Conservation (phyloP, 2,888 invertebrate genomes). For the Heteromurus nitidus region DNA sequence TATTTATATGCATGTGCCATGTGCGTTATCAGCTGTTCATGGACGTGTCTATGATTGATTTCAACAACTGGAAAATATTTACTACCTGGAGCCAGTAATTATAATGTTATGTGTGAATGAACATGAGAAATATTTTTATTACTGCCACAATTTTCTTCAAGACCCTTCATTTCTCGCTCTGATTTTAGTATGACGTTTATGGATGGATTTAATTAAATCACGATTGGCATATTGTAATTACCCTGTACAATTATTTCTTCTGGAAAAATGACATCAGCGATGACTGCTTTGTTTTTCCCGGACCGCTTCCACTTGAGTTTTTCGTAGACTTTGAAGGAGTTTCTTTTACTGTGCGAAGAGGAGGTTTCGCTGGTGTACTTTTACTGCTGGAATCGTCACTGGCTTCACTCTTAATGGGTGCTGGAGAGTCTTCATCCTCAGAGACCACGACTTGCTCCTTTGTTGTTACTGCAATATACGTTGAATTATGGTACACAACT, state of each 20-base stretch:
- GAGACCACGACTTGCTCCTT: constrained; percentile 70
- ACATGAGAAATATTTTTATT: no score
- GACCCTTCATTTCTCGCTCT: no score
- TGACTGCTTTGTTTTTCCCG: constrained; percentile 60
- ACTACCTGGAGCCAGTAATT: no score
- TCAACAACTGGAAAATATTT: no score
- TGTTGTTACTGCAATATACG: constrained; percentile 67
- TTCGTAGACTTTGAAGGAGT: neutral
- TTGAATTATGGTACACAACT: neutral
- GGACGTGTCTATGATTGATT: no score
- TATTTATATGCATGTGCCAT: no score
- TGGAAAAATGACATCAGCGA: constrained; percentile 67
- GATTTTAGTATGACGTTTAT: no score
- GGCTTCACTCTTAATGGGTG: neutral
- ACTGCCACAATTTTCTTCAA: no score
- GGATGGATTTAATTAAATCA: no score
- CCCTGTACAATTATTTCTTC: constrained; percentile 51
- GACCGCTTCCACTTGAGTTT: neutral
- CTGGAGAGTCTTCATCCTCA: constrained; percentile 47
- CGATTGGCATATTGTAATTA: no score
- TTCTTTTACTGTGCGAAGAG: neutral
- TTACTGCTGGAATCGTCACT: neutral
- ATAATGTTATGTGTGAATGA: no score
- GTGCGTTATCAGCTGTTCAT: no score
- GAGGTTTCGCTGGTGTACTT: neutral